Conservation (phyloP, 2,113 vertebrate genomes). For the Oreochromis tanganicae region DNA sequence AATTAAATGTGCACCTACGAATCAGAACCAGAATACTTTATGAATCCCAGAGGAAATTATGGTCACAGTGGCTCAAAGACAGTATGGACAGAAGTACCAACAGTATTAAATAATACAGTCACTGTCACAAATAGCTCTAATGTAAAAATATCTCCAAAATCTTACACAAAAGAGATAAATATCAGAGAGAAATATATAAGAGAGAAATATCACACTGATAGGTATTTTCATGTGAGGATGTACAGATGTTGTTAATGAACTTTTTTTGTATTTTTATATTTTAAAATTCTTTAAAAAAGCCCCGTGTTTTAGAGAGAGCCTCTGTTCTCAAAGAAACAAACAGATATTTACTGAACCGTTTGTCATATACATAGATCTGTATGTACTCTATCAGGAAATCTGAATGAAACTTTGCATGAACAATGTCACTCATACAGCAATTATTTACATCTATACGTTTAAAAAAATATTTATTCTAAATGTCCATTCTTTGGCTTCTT, state of each 20-base stretch:
- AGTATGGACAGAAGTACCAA: neutral
- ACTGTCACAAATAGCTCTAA: neutral
- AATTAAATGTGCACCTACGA: neutral
- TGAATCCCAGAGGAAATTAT: neutral
- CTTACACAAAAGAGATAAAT: neutral
- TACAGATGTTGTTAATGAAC: neutral
- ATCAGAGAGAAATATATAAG: too few species aligned
- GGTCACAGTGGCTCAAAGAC: neutral
- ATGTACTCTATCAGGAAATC: neutral
- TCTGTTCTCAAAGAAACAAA: neutral
- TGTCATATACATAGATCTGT: neutral
- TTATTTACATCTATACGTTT: fast-evolving
- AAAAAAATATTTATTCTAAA: fast-evolving
- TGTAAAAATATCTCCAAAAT: neutral
- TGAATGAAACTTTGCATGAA: neutral
- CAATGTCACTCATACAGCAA: neutral
- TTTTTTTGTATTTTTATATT: neutral
- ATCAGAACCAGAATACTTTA: neutral
- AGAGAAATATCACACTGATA: neutral
- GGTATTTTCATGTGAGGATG: fast-evolving
- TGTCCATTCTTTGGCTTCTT: neutral
- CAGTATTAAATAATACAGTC: neutral
- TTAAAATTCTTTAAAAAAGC: neutral
- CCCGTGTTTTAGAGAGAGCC: neutral
- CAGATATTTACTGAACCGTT: neutral